Evolutionary conservation across 2,888 invertebrate species (phyloP).

Genomic region (Agriotes lineatus): DNA sequence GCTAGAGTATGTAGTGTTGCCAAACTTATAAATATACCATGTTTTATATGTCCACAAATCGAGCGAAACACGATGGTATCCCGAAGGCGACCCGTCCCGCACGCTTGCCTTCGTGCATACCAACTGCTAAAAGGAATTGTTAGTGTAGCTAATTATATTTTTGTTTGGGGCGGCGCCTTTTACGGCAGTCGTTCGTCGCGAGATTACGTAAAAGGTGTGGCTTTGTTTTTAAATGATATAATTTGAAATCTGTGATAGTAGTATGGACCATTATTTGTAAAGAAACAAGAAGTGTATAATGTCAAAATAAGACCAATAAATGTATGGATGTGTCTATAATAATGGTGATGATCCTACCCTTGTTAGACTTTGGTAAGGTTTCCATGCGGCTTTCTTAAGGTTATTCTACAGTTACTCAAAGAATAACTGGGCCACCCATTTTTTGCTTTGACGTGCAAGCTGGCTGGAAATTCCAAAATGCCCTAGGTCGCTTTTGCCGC

Average conservation of each 20-base stretch:
- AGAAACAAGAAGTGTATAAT: constrained; percentile 61
- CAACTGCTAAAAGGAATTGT: constrained; percentile 58
- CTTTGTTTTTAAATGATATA: constrained; percentile 53
- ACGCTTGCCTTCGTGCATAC: constrained; percentile 30
- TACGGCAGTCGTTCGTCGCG: constrained; percentile 39
- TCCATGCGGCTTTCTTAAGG: too few relatives aligned
- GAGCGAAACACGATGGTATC: constrained; percentile 30
- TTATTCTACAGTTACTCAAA: too few relatives aligned
- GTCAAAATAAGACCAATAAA: constrained; percentile 64
- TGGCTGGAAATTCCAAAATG: too few relatives aligned
- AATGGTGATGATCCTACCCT: not conserved
- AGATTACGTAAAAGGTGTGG: constrained; percentile 31
- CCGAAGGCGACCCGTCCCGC: constrained; percentile 22
- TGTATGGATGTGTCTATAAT: constrained; percentile 54
- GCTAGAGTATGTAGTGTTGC: constrained; percentile 39
- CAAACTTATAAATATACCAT: constrained; percentile 37
- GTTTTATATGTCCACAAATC: constrained; percentile 41
- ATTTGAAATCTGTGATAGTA: constrained; percentile 68
- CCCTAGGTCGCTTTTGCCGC: too few relatives aligned
- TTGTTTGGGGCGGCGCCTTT: constrained; percentile 33
- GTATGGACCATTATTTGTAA: constrained; percentile 67
- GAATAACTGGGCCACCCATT: too few relatives aligned
- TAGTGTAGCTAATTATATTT: constrained; percentile 47
- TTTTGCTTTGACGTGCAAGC: too few relatives aligned
- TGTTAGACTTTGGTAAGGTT: too few relatives aligned